Evolutionary conservation across 2,797 vertebrate species (phyloP).

Genomic region (Coregonus ussuriensis): DNA sequence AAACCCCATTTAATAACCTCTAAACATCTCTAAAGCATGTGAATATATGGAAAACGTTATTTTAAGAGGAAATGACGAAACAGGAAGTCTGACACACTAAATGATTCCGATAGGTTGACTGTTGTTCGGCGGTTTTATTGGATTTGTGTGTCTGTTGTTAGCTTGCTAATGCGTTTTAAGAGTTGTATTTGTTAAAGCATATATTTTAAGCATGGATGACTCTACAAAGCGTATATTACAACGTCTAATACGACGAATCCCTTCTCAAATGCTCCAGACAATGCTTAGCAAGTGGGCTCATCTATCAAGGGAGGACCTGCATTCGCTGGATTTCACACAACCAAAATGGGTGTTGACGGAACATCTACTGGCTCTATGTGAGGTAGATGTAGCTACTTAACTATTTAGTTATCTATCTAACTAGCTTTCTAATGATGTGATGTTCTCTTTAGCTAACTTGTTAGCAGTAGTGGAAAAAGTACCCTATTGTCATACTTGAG

Average conservation of each 20-base stretch:
- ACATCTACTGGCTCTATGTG: slow-evolving; percentile 73
- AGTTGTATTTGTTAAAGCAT: background rate
- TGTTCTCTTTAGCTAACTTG: background rate
- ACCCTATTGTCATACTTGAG: too few species aligned
- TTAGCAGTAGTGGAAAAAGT: too few species aligned
- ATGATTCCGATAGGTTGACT: slow-evolving; percentile 60
- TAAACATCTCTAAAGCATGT: too few species aligned
- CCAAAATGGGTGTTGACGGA: slow-evolving; percentile 75
- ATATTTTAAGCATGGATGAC: slow-evolving; percentile 75
- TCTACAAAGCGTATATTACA: slow-evolving; percentile 71
- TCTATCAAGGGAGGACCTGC: slow-evolving; percentile 72
- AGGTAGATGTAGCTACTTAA: slow-evolving; percentile 65
- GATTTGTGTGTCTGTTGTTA: slow-evolving; percentile 3
- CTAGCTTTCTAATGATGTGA: background rate
- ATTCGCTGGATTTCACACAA: slow-evolving; percentile 70
- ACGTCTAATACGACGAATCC: slow-evolving; percentile 79
- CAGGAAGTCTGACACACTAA: rapidly evolving
- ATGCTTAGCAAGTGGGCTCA: slow-evolving; percentile 81
- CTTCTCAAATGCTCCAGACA: slow-evolving; percentile 60
- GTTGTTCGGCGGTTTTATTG: slow-evolving; percentile 59
- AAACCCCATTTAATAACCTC: too few species aligned
- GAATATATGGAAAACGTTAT: background rate
- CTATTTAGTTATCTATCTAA: background rate
- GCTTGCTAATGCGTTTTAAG: background rate
- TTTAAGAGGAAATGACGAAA: background rate